A percentile compares a stretch with the other conserved stretches of the same genome.
These are phyloP conservation scores for Anarsia innoxiella DNA, from an alignment of 2,888 invertebrate genomes.

Conservation along the genomic window DNA sequence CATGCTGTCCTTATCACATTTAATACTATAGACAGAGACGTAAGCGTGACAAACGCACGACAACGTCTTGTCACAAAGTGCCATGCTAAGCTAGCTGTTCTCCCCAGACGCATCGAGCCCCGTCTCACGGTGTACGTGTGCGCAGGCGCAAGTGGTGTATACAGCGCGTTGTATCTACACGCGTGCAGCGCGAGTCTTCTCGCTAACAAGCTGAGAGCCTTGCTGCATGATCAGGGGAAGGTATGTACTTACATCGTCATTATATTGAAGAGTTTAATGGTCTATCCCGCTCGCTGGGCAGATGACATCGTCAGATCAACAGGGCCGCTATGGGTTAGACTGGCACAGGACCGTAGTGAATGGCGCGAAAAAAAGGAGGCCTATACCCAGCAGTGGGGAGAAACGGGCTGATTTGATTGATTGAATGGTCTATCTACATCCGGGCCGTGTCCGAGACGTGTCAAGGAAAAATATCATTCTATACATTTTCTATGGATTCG, in stretches of 20 bases:
- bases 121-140: slow-evolving; percentile 90
- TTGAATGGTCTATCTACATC: too few species aligned
- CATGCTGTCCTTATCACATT: background rate
- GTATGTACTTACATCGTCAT: too few species aligned
- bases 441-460: too few species aligned
- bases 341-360: background rate
- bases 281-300: background rate
- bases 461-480: too few species aligned
- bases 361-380: background rate
- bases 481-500: too few species aligned
- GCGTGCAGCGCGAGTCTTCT: slow-evolving; percentile 80
- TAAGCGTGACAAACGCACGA: background rate
- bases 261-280: too few species aligned
- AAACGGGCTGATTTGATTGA: too few species aligned
- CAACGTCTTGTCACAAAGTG: background rate
- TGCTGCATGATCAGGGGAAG: slow-evolving; percentile 54
- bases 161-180: slow-evolving; percentile 88
- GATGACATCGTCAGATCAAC: background rate
- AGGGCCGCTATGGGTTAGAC: background rate
- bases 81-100: too few species aligned
- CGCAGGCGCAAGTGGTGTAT: slow-evolving; percentile 62
- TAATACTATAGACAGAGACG: background rate
- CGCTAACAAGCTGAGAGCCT: slow-evolving; percentile 75
- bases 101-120: slow-evolving; percentile 75
- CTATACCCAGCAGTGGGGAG: too few species aligned